A percentile compares a stretch with the other conserved stretches of the same genome.
Conservation (phyloP, 2,113 vertebrate genomes). For the Pipa parva region DNA sequence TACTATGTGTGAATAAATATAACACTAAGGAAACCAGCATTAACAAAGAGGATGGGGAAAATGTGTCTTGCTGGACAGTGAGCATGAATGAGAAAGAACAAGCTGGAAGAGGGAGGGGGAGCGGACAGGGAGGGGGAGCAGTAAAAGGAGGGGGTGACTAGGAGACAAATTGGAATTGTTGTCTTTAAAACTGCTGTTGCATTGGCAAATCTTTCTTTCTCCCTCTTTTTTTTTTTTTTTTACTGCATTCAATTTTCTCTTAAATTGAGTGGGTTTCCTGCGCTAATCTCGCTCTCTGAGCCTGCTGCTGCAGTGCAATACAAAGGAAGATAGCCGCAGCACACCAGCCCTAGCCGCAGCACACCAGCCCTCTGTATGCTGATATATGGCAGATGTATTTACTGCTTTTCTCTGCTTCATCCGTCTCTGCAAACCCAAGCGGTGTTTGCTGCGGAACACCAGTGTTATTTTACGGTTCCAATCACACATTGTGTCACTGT, state of each 20-base stretch:
- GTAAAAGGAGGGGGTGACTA: not conserved
- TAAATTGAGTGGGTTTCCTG: constrained; percentile 16
- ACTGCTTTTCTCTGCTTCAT: not conserved
- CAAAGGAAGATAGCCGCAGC: not conserved
- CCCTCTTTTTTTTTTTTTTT: not conserved
- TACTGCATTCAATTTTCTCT: constrained; percentile 21
- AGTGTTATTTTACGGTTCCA: no score
- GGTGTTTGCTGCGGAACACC: no score
- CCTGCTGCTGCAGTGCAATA: not conserved
- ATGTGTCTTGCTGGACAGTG: not conserved
- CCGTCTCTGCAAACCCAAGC: no score
- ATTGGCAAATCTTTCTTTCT: not conserved
- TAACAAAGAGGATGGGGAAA: not conserved
- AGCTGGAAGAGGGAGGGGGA: not conserved
- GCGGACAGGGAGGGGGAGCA: not conserved
- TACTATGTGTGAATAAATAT: not conserved
- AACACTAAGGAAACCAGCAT: not conserved
- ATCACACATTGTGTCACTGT: no score
- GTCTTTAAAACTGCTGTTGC: constrained; percentile 15
- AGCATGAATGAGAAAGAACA: not conserved
- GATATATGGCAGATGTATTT: not conserved
- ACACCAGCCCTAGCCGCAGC: not conserved
- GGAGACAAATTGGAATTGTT: constrained; percentile 6
- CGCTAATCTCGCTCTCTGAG: constrained; percentile 1
- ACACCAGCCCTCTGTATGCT: not conserved